Evolutionary conservation across 1,140 invertebrate species (phyloP).

Genomic region (Leptonema lineaticorne): DNA sequence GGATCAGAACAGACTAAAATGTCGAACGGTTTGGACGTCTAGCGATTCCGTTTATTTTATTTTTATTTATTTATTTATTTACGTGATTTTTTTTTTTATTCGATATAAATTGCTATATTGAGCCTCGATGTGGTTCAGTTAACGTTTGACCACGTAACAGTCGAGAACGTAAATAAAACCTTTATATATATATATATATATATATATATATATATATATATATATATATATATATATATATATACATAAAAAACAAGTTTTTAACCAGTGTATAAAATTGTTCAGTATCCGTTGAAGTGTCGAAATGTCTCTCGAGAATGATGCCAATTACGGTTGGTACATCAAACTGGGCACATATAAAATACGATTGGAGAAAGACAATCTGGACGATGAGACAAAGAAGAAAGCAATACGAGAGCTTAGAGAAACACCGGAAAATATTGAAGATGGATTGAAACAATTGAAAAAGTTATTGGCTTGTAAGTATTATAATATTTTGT

Average conservation of each 20-base stretch:
- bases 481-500: slow-evolving; percentile 35
- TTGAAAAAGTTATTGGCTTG: slow-evolving; percentile 62
- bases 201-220: neutral
- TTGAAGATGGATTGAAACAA: slow-evolving; percentile 60
- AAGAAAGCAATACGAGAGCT: slow-evolving; percentile 65
- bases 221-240: neutral
- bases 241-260: neutral
- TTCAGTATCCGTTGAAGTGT: neutral
- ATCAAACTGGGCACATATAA: slow-evolving; percentile 53
- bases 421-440: slow-evolving; percentile 65
- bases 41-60: too few species aligned
- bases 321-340: slow-evolving; percentile 54
- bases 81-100: too few species aligned
- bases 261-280: neutral
- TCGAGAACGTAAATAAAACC: neutral
- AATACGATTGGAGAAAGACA: slow-evolving; percentile 56
- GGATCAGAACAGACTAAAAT: too few species aligned
- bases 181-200: neutral
- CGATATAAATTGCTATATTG: too few species aligned
- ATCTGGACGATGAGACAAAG: slow-evolving; percentile 51
- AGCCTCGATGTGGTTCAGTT: too few species aligned
- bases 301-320: slow-evolving; percentile 46
- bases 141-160: too few species aligned
- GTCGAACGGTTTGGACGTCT: too few species aligned
- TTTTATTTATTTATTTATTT: too few species aligned